Conservation (phyloP, 2,113 vertebrate genomes). For the Mobula birostris region DNA sequence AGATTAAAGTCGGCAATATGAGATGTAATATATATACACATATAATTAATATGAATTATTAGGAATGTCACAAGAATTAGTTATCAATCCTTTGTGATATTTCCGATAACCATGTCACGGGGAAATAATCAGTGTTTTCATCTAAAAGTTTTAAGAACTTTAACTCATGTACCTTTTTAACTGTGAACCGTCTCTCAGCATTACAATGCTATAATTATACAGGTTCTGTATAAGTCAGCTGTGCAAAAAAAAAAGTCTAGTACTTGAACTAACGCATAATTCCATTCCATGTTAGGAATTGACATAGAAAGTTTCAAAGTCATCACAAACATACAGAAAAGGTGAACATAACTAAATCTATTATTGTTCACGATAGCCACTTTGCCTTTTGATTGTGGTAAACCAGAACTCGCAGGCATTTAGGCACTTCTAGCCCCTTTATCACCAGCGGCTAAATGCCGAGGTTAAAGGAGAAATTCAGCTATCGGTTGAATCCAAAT, state of each 20-base stretch:
- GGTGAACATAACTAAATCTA: too few species aligned
- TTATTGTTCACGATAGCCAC: background rate
- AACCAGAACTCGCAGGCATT: background rate
- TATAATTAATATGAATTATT: too few species aligned
- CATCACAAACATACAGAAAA: background rate
- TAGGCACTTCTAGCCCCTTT: background rate
- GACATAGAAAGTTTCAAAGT: background rate
- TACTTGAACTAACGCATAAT: background rate
- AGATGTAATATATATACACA: background rate
- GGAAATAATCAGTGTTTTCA: background rate
- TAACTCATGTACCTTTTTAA: background rate
- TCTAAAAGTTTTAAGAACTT: background rate
- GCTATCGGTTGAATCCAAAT: background rate
- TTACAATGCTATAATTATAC: background rate
- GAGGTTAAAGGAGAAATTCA: background rate
- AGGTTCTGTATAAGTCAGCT: background rate
- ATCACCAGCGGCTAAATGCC: background rate
- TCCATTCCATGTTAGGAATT: background rate
- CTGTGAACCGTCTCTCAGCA: background rate
- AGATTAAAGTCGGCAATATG: background rate
- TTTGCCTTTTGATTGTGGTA: background rate
- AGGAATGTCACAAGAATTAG: background rate
- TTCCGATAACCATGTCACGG: too few species aligned
- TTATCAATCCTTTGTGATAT: background rate
- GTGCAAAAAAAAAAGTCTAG: background rate